Base-by-base conservation (phyloP, 2,888 invertebrate genomes). In the Oscheius sp. region DNA sequence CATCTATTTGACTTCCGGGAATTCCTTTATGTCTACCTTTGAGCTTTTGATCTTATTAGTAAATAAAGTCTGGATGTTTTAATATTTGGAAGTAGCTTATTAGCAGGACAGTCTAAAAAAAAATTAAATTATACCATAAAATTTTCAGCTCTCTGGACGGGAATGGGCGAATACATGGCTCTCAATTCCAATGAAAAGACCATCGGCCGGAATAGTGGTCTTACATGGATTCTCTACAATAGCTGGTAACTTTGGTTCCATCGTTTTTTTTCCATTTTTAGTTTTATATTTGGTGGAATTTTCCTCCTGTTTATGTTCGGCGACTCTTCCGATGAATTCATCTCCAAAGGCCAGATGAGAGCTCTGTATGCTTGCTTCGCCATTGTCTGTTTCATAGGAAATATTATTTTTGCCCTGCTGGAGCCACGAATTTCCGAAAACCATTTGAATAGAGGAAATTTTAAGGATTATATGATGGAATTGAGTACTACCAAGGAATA, bases 131-230 rank as follows among this genome's bases (percentile, higher is more conserved):
- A 12, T n/a, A n/a, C n/a, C n/a, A n/a, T n/a, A n/a, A n/a, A 0
- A 62, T n/a, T 47, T 67, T 26, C 20, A 69, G 67, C 65, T 24
- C 36, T 72, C 24, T 72, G 72, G 72, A 72, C 72, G 30, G 67
- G 64, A 5, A 63, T 72, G 44, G 72, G 72, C 1, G 67, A 72
- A 1, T 70, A 70, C 47, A 47, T 72, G 24, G 67, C 72, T 12
- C 41, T 72, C 2, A 70, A 70, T 41, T 72, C 72, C 0, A 70
- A 33, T n/a, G 70, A 70, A 26, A 44, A 63, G 14, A 72, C 56
- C 2, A 57, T 72, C 6, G 72, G 61, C 0, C 28, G 70, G 20
- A 72, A 72, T 51, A 70, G 70, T 26, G 56, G 63, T 6, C 33
- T 72, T 1, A 50, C 68, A 4, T 72, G 72, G 72, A 59, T 70